Evolutionary conservation across 2,113 vertebrate species (phyloP), one percentile per base, ranked within the genome.

Genomic region (Varanus salvator): DNA sequence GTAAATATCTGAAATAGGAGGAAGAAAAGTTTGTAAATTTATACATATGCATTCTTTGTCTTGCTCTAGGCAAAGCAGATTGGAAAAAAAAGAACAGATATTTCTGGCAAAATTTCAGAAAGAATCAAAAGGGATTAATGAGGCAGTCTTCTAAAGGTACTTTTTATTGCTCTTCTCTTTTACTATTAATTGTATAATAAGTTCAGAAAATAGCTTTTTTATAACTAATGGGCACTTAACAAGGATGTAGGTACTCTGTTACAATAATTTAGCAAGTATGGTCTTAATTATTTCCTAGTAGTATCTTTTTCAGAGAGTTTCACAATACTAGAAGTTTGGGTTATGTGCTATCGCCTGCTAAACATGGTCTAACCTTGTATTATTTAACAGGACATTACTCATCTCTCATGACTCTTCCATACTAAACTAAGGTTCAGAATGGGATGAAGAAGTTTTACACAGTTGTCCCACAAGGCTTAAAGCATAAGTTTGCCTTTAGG

Each of bases 71-170:
- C 88, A 99, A 98, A 97, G 97, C 97, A 97, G 98, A 99, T 94
- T 98, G 97, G 96, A 99, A 99, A 96, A 99, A 99, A 97, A 99
- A 99, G 96, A 99, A 99, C 92, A 99, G 99, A 95, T 98, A 98
- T 90, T 99, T 99, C 93, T 99, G 99, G 99, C 99, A 98, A 96
- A 99, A 99, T 96, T 99, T 99, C 93, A 97, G 98, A 92, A 99
- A 99, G 96, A 98, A 98, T 82, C 98, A 98, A 94, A 99, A 99
- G 95, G 98, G 98, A 80, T 96, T 98, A 88, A 97, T 97, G 95
- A 98, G 98, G 25, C 98, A 99, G 95, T 97, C 98, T 77, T 98
- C 98, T 66, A 99, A 99, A 99, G 99, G 99, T 99, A 97, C 92
- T 83, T 84, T 90, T 72, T 84, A 57, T 71, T 66, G n/a, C 14